Evolutionary conservation across 2,888 invertebrate species (phyloP).

Genomic region (Tortricodes alternella): DNA sequence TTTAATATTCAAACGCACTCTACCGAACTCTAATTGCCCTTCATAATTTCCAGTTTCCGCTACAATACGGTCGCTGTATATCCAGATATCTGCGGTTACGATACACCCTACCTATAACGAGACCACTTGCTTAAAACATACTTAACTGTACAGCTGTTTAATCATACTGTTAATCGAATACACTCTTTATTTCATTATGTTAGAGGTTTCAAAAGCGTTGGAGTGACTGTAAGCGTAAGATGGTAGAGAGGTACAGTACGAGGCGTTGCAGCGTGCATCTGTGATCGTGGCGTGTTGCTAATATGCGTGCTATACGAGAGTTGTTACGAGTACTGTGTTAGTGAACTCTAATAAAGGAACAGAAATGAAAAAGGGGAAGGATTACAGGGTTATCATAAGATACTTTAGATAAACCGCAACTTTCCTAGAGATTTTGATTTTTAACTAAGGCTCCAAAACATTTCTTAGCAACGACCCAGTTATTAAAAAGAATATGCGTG

Average conservation of each 20-base stretch:
- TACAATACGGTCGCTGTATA: conserved; percentile 22
- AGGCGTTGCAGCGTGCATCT: conserved; percentile 53
- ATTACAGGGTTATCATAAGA: no score
- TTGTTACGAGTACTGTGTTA: conserved; percentile 27
- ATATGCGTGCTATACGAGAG: conserved; percentile 46
- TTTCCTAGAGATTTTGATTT: no score
- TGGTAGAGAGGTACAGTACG: conserved; percentile 33
- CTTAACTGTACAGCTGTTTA: not conserved
- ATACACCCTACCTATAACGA: conserved; percentile 8
- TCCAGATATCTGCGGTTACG: conserved; percentile 24
- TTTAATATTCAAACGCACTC: conserved; percentile 2
- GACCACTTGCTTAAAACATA: conserved; percentile 12
- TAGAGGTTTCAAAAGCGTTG: not conserved
- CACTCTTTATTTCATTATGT: not conserved
- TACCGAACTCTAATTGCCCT: conserved; percentile 15
- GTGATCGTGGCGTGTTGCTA: conserved; percentile 52
- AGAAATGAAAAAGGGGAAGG: conserved; percentile 5
- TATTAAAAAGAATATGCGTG: no score
- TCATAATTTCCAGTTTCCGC: conserved; percentile 26
- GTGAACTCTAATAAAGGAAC: conserved; percentile 1
- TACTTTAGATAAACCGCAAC: no score
- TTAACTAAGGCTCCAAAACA: no score
- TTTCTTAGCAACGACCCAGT: no score
- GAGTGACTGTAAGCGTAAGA: not conserved
- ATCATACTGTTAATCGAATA: not conserved